Base-by-base conservation (phyloP, 1,140 invertebrate species). In the Achroia grisella region DNA sequence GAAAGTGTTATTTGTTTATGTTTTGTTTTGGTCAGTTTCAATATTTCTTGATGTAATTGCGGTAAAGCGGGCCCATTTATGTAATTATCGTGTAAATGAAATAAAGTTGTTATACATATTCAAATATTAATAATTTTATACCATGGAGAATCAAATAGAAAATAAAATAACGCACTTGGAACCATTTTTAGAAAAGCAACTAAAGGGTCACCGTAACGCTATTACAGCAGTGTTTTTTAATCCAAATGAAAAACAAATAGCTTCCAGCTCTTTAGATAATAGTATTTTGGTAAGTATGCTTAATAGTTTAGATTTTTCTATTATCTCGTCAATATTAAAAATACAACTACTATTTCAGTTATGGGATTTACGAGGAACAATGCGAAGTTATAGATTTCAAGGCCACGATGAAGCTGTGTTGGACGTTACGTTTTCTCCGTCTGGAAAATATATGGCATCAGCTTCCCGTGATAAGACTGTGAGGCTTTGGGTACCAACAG, bases 401-500 rank as follows among this genome's bases (percentile, higher is more conserved):
- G 91, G 89, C 0, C 92, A 94, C 46, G 86, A 87, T 33, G 91
- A 91, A 57, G 72, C 82, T 9, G 89, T 93, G 5, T 86, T 88
- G 47, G 89, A 91, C 52, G 89, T 95, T 0, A 87, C 89, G 45
- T 97, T 95, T 87, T 92, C 94, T 8, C 92, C 94, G 34, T 90
- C 91, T 42, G 95, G 93, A 1, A 91, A 93, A 71, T 84, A 95
- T 12, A 89, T 97, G 56, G 94, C 94, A 2, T 95, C 95, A 15
- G 90, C 90, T 17, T 96, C 95, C 0, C 88, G 92, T 46, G 95
- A 97, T 69, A 90, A 91, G 73, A 93, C 92, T 14, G 92, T 97
- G 0, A 87, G 95, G 54, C 81, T 98, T 11, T 98, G 95, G 95
- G 90, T 95, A 33, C 93, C 95, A 0, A 93, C 89, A 55, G 88